phyloP scores from a whole-genome alignment of 2,113 vertebrate genomes.

The Cheilinus undulatus region DNA sequence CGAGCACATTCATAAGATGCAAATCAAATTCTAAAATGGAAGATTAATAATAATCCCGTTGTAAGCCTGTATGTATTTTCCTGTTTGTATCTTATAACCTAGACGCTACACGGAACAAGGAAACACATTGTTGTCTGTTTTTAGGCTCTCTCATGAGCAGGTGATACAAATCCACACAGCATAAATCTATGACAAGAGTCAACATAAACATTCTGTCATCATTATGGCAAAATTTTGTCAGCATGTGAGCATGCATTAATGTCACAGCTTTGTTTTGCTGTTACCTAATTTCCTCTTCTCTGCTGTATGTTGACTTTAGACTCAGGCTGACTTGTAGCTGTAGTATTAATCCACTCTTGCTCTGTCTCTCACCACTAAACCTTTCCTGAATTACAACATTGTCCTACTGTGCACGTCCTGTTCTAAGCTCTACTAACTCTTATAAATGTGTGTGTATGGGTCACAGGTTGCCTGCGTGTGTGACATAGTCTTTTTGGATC shows the following conservation, averaged over 20 bases:
- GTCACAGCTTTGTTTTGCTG: conserved; percentile 4
- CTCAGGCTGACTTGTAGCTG: conserved; percentile 28
- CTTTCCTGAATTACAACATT: conserved; percentile 65
- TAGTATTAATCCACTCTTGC: conserved; percentile 61
- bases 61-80: conserved; percentile 26
- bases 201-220: not conserved
- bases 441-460: conserved; percentile 20
- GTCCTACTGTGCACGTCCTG: conserved; percentile 60
- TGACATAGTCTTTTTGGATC: conserved; percentile 18
- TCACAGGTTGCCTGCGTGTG: conserved; percentile 1
- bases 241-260: conserved; percentile 8
- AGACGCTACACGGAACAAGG: conserved; percentile 10
- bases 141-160: conserved; percentile 20
- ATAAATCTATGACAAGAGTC: conserved; percentile 8
- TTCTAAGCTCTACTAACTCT: conserved; percentile 66
- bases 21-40: not conserved
- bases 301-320: conserved; percentile 43
- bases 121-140: conserved; percentile 25
- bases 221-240: not conserved
- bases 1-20: not conserved
- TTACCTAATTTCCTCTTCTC: conserved; percentile 26
- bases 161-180: not conserved
- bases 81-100: conserved; percentile 7
- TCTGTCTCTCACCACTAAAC: conserved; percentile 56
- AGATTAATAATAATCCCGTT: conserved; percentile 12